Conservation (phyloP, 1,140 invertebrate species). For the Dryas iulia region DNA sequence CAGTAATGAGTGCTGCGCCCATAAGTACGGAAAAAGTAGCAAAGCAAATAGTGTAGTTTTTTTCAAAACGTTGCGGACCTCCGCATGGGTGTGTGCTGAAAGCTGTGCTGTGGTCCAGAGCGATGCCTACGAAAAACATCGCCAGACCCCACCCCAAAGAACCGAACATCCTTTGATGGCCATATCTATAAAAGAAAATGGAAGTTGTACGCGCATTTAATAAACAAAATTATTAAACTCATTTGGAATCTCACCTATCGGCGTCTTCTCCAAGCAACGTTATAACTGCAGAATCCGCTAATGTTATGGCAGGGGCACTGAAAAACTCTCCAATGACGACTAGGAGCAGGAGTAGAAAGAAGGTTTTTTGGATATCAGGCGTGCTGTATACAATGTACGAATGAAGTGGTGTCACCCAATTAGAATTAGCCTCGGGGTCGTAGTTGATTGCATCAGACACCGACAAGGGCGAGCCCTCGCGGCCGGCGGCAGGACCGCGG, state of each 20-base stretch:
- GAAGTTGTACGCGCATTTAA: not conserved
- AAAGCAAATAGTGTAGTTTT: conserved; percentile 99
- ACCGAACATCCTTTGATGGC: conserved; percentile 98
- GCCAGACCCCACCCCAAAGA: conserved; percentile 98
- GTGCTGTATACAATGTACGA: conserved; percentile 94
- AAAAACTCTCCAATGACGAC: conserved; percentile 99
- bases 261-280: conserved; percentile 95
- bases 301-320: conserved; percentile 96
- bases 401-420: conserved; percentile 94
- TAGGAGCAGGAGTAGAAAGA: conserved; percentile 95
- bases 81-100: conserved; percentile 95
- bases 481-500: conserved; percentile 53
- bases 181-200: conserved; percentile 83
- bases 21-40: conserved; percentile 98
- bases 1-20: conserved; percentile 95
- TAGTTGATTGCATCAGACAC: conserved; percentile 92
- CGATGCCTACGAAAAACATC: conserved; percentile 99
- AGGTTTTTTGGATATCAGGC: conserved; percentile 96
- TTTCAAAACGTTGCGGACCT: conserved; percentile 91
- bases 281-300: conserved; percentile 97
- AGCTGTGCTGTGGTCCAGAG: conserved; percentile 96
- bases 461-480: conserved; percentile 85
- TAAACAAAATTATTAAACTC: not conserved
- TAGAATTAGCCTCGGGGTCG: conserved; percentile 85
- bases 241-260: conserved; percentile 81